phyloP scores from a whole-genome alignment of 2,888 invertebrate genomes.

The Dasypogon diadema region DNA sequence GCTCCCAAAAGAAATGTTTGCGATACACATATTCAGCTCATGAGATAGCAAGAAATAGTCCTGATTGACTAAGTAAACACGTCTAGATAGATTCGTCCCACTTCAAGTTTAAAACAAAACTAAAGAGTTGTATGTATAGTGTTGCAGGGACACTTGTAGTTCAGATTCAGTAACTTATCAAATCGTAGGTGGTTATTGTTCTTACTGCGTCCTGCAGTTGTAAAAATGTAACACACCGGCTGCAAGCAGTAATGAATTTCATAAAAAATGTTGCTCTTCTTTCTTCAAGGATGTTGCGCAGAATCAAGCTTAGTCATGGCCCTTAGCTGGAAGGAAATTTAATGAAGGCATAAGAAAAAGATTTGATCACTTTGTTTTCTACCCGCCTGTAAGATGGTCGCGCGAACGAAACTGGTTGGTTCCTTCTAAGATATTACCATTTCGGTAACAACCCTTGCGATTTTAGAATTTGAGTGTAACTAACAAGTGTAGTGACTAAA shows the following conservation, averaged over 20 bases:
- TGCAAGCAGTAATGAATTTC: background rate
- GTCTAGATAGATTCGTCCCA: background rate
- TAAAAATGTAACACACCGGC: too few species aligned
- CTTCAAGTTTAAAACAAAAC: constrained; percentile 35
- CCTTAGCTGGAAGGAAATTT: constrained; percentile 22
- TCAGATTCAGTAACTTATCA: too few species aligned
- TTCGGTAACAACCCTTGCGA: too few species aligned
- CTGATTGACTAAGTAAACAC: constrained; percentile 38
- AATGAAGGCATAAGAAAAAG: constrained; percentile 16
- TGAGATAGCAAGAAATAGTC: constrained; percentile 7
- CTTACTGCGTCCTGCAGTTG: background rate
- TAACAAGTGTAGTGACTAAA: too few species aligned
- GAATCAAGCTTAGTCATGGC: constrained; percentile 9
- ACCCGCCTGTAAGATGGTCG: background rate
- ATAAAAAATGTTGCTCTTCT: background rate
- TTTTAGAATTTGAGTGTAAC: too few species aligned
- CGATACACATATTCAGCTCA: background rate
- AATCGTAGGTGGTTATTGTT: background rate
- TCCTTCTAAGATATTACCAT: too few species aligned
- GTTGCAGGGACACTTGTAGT: too few species aligned
- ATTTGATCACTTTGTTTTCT: background rate
- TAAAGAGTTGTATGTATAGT: background rate
- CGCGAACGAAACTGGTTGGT: background rate
- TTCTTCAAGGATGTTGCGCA: constrained; percentile 29
- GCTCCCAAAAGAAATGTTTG: constrained; percentile 48